Conservation (phyloP, 1,140 invertebrate species). For the Copidosoma floridanum region DNA sequence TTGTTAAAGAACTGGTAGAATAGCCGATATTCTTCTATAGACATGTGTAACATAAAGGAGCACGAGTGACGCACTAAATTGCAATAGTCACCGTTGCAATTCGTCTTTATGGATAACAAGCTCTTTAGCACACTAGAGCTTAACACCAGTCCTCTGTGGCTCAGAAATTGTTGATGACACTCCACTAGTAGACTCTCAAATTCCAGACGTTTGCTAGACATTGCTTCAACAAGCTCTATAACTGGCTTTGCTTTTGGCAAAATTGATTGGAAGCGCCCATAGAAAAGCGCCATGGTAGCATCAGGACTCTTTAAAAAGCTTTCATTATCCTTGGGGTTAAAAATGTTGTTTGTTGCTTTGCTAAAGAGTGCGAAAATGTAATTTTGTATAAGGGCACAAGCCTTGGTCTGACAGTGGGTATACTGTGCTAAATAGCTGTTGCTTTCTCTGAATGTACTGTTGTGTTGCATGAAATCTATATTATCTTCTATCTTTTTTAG, state of each 20-base stretch:
- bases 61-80: slow-evolving; percentile 83
- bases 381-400: slow-evolving; percentile 74
- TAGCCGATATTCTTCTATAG: slow-evolving; percentile 87
- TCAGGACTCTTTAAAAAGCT: slow-evolving; percentile 59
- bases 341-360: slow-evolving; percentile 74
- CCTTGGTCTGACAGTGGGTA: slow-evolving; percentile 75
- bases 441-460: slow-evolving; percentile 80
- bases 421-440: slow-evolving; percentile 71
- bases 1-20: slow-evolving; percentile 86
- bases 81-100: slow-evolving; percentile 81
- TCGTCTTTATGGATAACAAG: slow-evolving; percentile 57
- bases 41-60: slow-evolving; percentile 86
- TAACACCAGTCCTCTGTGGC: slow-evolving; percentile 71
- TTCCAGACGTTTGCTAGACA: slow-evolving; percentile 70
- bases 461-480: slow-evolving; percentile 78
- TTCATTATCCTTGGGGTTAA: slow-evolving; percentile 55
- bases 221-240: slow-evolving; percentile 77
- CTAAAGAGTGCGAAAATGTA: slow-evolving; percentile 73
- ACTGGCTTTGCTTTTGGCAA: slow-evolving; percentile 79
- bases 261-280: slow-evolving; percentile 90
- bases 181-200: slow-evolving; percentile 78
- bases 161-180: slow-evolving; percentile 83
- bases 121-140: slow-evolving; percentile 75
- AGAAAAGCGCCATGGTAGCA: slow-evolving; percentile 85
- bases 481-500: slow-evolving; percentile 85